phyloP scores from a whole-genome alignment of 2,888 invertebrate species.

The Mesorhabditis belari region DNA sequence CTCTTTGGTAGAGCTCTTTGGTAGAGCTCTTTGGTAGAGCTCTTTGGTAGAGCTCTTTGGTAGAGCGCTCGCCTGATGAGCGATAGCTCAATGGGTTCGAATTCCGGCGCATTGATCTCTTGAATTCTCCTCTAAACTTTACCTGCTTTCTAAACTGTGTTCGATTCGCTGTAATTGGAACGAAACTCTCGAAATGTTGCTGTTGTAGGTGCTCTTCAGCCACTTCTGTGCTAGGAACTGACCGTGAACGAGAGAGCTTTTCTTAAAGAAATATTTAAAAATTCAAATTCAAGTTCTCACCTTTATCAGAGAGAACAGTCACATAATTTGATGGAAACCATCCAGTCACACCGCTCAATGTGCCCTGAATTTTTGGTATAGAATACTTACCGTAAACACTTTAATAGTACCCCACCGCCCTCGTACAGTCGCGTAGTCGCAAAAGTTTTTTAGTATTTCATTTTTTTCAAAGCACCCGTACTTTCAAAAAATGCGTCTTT shows the following conservation, averaged over 20 bases:
- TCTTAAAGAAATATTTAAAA: slow-evolving; percentile 9
- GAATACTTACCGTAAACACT: too few species aligned
- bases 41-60: too few species aligned
- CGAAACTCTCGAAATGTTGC: not conserved
- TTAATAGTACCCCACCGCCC: too few species aligned
- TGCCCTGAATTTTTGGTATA: too few species aligned
- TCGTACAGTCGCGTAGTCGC: too few species aligned
- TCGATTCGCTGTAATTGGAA: not conserved
- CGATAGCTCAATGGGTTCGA: not conserved
- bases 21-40: too few species aligned
- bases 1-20: too few species aligned
- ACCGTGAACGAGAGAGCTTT: slow-evolving; percentile 15
- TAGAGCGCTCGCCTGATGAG: too few species aligned
- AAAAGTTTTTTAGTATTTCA: too few species aligned
- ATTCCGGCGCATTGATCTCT: not conserved
- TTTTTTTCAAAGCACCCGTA: too few species aligned
- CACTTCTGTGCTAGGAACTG: slow-evolving; percentile 19
- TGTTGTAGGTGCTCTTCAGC: slow-evolving; percentile 2
- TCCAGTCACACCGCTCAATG: slow-evolving; percentile 60
- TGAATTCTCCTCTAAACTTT: not conserved
- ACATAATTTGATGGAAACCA: slow-evolving; percentile 50
- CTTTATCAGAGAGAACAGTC: slow-evolving; percentile 24
- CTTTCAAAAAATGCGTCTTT: too few species aligned
- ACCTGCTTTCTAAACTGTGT: not conserved
- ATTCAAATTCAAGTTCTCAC: slow-evolving; percentile 5